These are phyloP conservation scores for Heterodera carotae DNA, from an alignment of 1,140 invertebrate genomes.

Conservation along the genomic window DNA sequence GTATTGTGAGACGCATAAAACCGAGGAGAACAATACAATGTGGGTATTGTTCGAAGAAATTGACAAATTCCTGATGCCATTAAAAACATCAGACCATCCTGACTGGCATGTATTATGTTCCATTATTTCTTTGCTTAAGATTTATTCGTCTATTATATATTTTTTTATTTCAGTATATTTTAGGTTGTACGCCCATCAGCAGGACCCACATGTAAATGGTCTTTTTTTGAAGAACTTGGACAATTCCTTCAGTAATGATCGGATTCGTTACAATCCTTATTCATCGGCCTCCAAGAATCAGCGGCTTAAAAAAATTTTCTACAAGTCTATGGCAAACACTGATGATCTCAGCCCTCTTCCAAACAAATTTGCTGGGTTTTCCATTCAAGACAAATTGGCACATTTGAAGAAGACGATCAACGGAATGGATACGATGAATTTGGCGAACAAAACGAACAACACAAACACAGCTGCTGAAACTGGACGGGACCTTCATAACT, in stretches of 20 bases:
- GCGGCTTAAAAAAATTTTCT: neutral
- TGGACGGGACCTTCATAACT: neutral
- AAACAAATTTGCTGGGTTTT: neutral
- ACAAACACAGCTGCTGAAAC: neutral
- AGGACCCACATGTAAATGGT: neutral
- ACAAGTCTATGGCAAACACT: conserved; percentile 1
- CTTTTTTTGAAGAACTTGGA: neutral
- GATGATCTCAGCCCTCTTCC: conserved; percentile 1
- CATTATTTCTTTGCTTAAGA: too few relatives aligned
- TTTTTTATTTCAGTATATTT: neutral
- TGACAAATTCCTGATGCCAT: too few relatives aligned
- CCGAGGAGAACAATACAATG: too few relatives aligned
- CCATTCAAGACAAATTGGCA: neutral
- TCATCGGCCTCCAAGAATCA: neutral
- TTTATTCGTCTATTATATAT: neutral
- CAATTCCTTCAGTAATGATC: neutral
- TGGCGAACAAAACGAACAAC: neutral
- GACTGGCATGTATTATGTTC: too few relatives aligned
- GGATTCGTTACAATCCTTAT: neutral
- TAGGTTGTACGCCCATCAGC: neutral
- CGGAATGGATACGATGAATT: neutral
- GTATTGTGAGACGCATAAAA: too few relatives aligned
- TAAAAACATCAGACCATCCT: too few relatives aligned
- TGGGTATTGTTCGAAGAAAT: too few relatives aligned
- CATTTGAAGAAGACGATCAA: neutral